Base-by-base conservation (phyloP, 2,888 invertebrate species). In the Pterobdella sp. region DNA sequence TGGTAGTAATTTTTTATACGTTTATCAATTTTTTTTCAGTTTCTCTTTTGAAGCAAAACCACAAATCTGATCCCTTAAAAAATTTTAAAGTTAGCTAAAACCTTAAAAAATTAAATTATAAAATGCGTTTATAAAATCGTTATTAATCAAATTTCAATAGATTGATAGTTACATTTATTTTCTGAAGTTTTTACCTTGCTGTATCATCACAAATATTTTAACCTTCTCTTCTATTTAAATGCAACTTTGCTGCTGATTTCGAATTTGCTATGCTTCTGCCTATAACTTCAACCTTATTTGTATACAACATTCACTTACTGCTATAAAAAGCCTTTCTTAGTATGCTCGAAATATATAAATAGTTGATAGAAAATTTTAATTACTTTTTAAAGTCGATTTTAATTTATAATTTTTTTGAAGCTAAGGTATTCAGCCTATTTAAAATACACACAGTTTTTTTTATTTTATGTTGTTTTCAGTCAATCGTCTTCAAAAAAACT, bases 211-310 rank as follows among this genome's bases (percentile, higher is more conserved):
- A n/a, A 56, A 56, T 3, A 56, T 42, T 56, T 56, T 26, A 56
- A 56, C 60, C 60, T 56, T 56, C 60, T 56, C 60, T 26, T 42
- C 60, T 22, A 56, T 56, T 56, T 56, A 56, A 56, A 56, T 26
- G 60, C 60, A 56, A 56, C 60, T 56, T 26, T n/a, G 60, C 60
- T 56, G 60, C 60, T 56, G 4, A 26, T 22, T 56, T 14, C n/a
- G 60, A 56, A 56, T 56, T 56, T 56, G 60, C 60, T 56, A 26
- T 56, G 60, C 60, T 56, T 56, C 60, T 56, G 60, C 60, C 60
- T 56, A 56, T 56, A n/a, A n/a, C n/a, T n/a, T n/a, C n/a, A n/a
- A n/a, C n/a, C n/a, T n/a, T n/a, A n/a, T n/a, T n/a, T n/a, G n/a
- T n/a, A n/a, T n/a, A n/a, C n/a, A n/a, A n/a, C n/a, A n/a, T n/a